These are phyloP conservation scores for Euwallacea similis DNA, from an alignment of 1,140 invertebrate species.

Conservation along the genomic window DNA sequence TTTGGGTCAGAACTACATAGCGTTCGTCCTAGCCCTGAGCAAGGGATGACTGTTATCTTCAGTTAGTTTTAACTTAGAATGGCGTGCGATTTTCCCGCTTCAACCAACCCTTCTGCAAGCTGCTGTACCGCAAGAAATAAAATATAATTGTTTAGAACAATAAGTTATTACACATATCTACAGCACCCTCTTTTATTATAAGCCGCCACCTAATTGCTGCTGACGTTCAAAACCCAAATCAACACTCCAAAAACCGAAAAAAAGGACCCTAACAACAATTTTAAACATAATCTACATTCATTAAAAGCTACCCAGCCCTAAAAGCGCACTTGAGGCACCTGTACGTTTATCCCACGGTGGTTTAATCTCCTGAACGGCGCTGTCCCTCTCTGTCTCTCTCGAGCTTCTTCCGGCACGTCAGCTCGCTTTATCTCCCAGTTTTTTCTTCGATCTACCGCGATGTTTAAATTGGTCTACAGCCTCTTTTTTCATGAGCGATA, in stretches of 20 bases:
- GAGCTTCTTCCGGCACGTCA: background rate
- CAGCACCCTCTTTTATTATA: no score
- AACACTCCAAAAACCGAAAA: conserved; percentile 3
- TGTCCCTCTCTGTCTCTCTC: conserved; percentile 13
- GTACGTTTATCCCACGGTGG: conserved; percentile 17
- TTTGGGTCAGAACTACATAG: no score
- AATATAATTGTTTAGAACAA: no score
- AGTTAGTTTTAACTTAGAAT: no score
- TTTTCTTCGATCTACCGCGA: conserved; percentile 8
- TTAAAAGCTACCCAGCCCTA: conserved; percentile 27
- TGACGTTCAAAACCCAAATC: background rate
- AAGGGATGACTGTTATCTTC: no score
- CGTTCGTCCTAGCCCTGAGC: no score
- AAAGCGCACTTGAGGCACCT: conserved; percentile 20
- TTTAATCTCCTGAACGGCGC: background rate
- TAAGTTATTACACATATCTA: no score
- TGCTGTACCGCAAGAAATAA: no score
- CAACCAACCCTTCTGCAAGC: no score
- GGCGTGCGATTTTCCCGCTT: no score
- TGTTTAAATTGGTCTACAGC: conserved; percentile 31
- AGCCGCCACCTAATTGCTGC: background rate
- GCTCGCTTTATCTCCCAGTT: background rate
- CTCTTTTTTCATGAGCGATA: background rate
- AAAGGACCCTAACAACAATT: background rate
- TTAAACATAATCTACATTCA: conserved; percentile 9